phyloP scores from a whole-genome alignment of 2,113 vertebrate species.

The Sarotherodon lohbergeri region DNA sequence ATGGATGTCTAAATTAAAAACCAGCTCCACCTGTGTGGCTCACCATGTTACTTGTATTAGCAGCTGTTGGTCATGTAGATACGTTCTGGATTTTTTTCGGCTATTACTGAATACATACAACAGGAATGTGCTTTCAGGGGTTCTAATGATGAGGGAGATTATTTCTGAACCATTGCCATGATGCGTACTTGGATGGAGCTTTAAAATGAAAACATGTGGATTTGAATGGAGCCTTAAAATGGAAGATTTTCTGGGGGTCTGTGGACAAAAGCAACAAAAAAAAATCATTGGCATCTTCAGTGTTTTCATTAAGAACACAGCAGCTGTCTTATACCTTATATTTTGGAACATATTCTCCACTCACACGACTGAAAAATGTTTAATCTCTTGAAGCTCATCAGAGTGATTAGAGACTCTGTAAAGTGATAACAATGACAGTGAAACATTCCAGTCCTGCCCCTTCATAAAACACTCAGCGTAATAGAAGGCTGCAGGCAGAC shows the following conservation, averaged over 20 bases:
- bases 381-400: not conserved
- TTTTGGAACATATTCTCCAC: not conserved
- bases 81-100: not conserved
- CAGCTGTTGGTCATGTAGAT: not conserved
- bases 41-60: rapidly evolving
- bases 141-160: not conserved
- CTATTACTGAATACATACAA: rapidly evolving
- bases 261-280: rapidly evolving
- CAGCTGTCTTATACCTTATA: not conserved
- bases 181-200: not conserved
- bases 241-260: not conserved
- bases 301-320: not conserved
- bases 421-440: not conserved
- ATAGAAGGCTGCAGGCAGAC: not conserved
- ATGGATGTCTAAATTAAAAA: not conserved
- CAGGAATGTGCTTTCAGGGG: not conserved
- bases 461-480: conserved; percentile 53
- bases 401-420: not conserved
- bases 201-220: too few relatives aligned
- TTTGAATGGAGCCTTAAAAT: not conserved
- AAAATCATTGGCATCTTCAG: rapidly evolving
- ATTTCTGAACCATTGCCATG: not conserved
- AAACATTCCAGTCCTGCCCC: conserved; percentile 64
- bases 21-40: not conserved
- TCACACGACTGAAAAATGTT: not conserved